Evolutionary conservation across 2,113 vertebrate genomes (phyloP).

Genomic region (Nymphicus hollandicus): DNA sequence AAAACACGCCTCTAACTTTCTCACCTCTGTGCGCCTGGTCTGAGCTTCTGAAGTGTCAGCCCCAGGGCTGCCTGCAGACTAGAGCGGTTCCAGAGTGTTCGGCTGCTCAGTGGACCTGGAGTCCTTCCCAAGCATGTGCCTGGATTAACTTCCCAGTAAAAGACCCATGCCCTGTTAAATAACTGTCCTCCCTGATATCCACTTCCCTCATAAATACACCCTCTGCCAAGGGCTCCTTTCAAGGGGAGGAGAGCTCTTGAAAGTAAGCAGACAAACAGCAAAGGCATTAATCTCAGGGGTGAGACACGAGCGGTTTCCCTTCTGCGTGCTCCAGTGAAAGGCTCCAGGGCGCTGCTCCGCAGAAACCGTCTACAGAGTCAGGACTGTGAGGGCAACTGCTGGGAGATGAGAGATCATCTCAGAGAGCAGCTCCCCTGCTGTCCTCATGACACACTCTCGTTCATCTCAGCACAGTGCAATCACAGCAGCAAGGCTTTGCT

Average conservation of each 20-base stretch:
- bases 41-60: neutral
- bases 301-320: neutral
- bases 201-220: neutral
- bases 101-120: neutral
- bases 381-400: neutral
- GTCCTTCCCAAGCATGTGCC: neutral
- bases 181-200: neutral
- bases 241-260: neutral
- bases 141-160: neutral
- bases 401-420: neutral
- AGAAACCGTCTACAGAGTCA: fast-evolving
- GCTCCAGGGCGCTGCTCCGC: neutral
- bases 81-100: neutral
- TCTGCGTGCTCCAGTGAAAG: neutral
- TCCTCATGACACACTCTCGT: neutral
- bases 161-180: neutral
- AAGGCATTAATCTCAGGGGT: neutral
- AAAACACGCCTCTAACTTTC: neutral
- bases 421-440: neutral
- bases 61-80: neutral
- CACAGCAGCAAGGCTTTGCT: neutral
- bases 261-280: neutral
- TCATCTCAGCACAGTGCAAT: neutral
- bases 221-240: neutral
- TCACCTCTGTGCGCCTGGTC: neutral